A percentile compares a stretch with the other conserved stretches of the same genome.
Evolutionary conservation across 2,113 vertebrate species (phyloP).

Genomic region (Nothoprocta perdicaria): DNA sequence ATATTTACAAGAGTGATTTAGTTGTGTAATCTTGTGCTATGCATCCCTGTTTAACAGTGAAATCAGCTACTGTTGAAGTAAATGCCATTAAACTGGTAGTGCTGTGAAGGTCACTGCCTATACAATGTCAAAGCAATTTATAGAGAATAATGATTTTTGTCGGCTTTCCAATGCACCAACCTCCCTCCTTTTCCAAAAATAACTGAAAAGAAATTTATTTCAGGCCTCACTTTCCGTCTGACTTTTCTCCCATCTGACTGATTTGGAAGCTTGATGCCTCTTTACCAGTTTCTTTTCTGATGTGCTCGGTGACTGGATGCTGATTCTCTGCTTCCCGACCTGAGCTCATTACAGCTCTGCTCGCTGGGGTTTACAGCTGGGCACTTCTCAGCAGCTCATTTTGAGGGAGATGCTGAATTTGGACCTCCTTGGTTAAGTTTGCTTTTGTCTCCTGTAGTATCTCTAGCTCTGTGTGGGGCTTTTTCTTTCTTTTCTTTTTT

Average conservation of each 20-base stretch:
- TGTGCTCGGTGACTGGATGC: conserved; percentile 8
- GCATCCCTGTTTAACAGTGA: conserved; percentile 76
- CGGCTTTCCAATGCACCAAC: conserved; percentile 59
- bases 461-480: neutral
- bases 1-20: conserved; percentile 85
- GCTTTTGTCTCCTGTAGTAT: neutral
- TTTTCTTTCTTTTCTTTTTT: neutral
- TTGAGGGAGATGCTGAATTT: conserved; percentile 30
- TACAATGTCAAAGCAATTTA: conserved; percentile 77
- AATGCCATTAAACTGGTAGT: conserved; percentile 72
- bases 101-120: conserved; percentile 76
- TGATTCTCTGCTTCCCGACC: conserved; percentile 19
- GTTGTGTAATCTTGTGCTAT: conserved; percentile 77
- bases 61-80: conserved; percentile 79
- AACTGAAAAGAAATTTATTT: conserved; percentile 62
- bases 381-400: conserved; percentile 30
- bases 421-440: neutral
- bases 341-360: neutral
- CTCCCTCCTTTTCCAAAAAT: conserved; percentile 60
- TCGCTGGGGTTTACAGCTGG: conserved; percentile 20
- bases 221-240: conserved; percentile 41
- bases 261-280: neutral
- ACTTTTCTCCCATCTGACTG: conserved; percentile 41
- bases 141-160: conserved; percentile 77
- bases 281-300: conserved; percentile 34